Evolutionary conservation across 2,113 vertebrate species (phyloP).

Genomic region (Ceratotherium simum): DNA sequence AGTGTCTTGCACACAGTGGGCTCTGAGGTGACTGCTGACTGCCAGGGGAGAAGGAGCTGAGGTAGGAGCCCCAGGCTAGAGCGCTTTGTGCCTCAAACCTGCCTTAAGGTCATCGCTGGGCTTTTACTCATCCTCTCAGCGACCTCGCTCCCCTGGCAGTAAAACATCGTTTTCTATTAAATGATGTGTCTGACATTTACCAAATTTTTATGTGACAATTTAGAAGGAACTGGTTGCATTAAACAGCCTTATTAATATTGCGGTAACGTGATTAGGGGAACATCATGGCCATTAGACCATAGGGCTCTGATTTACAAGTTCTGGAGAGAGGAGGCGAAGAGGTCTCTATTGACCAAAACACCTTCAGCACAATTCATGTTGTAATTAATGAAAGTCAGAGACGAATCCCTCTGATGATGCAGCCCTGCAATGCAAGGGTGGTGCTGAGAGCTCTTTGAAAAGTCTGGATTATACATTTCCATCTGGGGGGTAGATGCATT

Average conservation of each 20-base stretch:
- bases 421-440: fast-evolving
- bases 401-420: fast-evolving
- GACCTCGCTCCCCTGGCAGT: slow-evolving; percentile 66
- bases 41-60: neutral
- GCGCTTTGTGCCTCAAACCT: neutral
- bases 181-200: slow-evolving; percentile 87
- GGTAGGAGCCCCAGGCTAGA: neutral
- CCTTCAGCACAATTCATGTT: neutral
- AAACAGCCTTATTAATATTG: slow-evolving; percentile 85
- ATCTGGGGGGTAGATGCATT: neutral
- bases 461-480: fast-evolving
- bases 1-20: neutral
- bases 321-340: neutral
- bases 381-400: neutral
- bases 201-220: slow-evolving; percentile 86
- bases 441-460: neutral
- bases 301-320: slow-evolving; percentile 76
- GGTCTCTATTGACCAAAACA: slow-evolving; percentile 63
- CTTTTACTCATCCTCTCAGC: slow-evolving; percentile 57
- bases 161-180: slow-evolving; percentile 82
- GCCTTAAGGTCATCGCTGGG: slow-evolving; percentile 27
- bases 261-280: slow-evolving; percentile 78
- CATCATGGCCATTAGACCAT: slow-evolving; percentile 55
- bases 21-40: neutral
- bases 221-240: slow-evolving; percentile 80